phyloP scores from a whole-genome alignment of 2,797 vertebrate species.

The Sylvilagus floridanus region DNA sequence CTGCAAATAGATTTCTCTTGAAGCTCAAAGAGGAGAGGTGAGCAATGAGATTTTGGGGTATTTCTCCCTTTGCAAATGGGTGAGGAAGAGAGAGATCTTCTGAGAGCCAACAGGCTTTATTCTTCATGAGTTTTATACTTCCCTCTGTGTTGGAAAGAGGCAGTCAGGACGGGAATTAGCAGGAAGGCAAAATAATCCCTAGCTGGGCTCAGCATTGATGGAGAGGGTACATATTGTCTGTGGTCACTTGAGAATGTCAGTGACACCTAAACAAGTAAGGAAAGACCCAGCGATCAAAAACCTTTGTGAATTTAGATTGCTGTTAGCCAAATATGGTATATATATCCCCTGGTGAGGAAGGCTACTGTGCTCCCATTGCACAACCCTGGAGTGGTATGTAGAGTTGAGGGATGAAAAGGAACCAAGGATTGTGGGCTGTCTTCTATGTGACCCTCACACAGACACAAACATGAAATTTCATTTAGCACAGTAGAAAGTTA shows the following conservation, averaged over 20 bases:
- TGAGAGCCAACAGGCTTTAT: background rate
- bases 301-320: background rate
- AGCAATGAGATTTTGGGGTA: background rate
- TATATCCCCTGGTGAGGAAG: background rate
- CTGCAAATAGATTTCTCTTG: background rate
- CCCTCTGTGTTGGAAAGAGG: background rate
- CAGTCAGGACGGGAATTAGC: background rate
- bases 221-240: background rate
- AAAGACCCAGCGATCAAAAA: background rate
- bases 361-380: background rate
- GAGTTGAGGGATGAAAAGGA: background rate
- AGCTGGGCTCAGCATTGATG: background rate
- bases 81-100: background rate
- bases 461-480: background rate
- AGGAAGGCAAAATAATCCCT: conserved; percentile 84
- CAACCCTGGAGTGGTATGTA: background rate
- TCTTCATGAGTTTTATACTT: conserved; percentile 8
- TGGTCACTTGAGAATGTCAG: background rate
- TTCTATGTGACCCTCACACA: background rate
- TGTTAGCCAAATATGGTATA: conserved; percentile 15
- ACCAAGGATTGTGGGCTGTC: background rate
- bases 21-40: background rate
- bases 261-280: background rate
- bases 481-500: background rate
- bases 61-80: background rate